Percentiles rank a stretch among this genome's conserved stretches.
Evolutionary conservation across 2,797 vertebrate genomes (phyloP).

Genomic region (Salmo trutta): DNA sequence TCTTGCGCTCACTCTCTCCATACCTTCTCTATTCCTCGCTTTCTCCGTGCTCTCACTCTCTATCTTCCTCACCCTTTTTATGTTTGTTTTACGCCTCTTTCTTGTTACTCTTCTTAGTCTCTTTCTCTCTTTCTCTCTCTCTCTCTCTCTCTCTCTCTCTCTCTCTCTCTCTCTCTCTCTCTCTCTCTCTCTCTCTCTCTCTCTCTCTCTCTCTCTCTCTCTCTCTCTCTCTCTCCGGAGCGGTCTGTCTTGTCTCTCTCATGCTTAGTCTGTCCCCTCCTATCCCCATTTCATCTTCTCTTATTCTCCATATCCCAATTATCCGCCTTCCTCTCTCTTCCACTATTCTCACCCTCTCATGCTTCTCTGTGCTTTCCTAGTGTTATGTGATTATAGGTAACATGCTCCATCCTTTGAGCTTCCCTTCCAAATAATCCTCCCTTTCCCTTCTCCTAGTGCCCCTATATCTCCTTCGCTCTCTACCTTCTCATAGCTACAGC

Average conservation of each 20-base stretch:
- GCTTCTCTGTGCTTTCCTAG: neutral
- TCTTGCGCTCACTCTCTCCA: slow-evolving; percentile 19
- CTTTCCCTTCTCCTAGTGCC: neutral
- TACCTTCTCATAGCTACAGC: neutral
- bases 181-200: slow-evolving; percentile 7
- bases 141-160: slow-evolving; percentile 42
- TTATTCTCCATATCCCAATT: no score
- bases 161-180: slow-evolving; percentile 47
- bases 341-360: slow-evolving; percentile 33
- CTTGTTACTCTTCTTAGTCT: neutral
- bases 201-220: slow-evolving; percentile 38
- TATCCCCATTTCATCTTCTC: neutral
- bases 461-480: slow-evolving; percentile 4
- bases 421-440: slow-evolving; percentile 35
- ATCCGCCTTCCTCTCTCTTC: slow-evolving; percentile 29
- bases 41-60: neutral
- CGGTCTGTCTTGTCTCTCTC: slow-evolving; percentile 48
- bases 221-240: slow-evolving; percentile 42
- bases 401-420: slow-evolving; percentile 51
- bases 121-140: slow-evolving; percentile 32
- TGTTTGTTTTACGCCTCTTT: neutral
- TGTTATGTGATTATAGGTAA: slow-evolving; percentile 61
- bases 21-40: slow-evolving; percentile 35
- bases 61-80: neutral
- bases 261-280: slow-evolving; percentile 21